These are phyloP conservation scores for Coecobrya sp. DNA, from an alignment of 2,888 invertebrate species.

Conservation along the genomic window DNA sequence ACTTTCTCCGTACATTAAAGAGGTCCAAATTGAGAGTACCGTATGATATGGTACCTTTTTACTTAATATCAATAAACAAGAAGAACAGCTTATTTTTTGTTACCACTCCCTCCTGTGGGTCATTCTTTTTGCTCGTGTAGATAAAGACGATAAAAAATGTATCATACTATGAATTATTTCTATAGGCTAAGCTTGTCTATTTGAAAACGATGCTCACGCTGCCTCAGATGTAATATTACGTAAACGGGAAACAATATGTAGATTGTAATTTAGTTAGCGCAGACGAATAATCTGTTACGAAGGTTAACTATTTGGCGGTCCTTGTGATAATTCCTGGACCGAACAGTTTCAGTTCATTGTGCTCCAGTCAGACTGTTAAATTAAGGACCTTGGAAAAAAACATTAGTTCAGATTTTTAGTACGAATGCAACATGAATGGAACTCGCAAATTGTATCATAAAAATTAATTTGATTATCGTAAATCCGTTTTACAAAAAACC, in stretches of 20 bases:
- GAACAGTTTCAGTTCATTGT: conserved; percentile 74
- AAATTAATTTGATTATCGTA: conserved; percentile 57
- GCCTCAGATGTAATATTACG: conserved; percentile 73
- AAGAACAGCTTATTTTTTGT: conserved; percentile 76
- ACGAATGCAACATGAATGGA: conserved; percentile 49
- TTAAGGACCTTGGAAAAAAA: conserved; percentile 72
- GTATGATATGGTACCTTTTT: conserved; percentile 79
- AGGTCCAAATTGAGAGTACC: conserved; percentile 86
- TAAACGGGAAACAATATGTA: conserved; percentile 75
- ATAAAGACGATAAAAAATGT: conserved; percentile 51
- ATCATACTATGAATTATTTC: conserved; percentile 11
- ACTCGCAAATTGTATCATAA: conserved; percentile 60
- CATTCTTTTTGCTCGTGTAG: conserved; percentile 62
- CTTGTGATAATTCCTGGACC: conserved; percentile 80
- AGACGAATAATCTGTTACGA: conserved; percentile 41
- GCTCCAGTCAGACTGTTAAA: conserved; percentile 80
- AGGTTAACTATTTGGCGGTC: conserved; percentile 65
- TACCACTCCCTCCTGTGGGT: conserved; percentile 71
- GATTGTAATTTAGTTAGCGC: conserved; percentile 59
- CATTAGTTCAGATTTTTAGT: conserved; percentile 69
- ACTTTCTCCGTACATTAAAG: conserved; percentile 81
- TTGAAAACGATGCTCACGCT: conserved; percentile 80
- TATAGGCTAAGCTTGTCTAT: conserved; percentile 73
- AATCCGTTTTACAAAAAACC: conserved; percentile 61
- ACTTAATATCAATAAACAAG: conserved; percentile 53